phyloP scores from a whole-genome alignment of 1,140 invertebrate genomes.

The Aphaenogaster ashmeadi region DNA sequence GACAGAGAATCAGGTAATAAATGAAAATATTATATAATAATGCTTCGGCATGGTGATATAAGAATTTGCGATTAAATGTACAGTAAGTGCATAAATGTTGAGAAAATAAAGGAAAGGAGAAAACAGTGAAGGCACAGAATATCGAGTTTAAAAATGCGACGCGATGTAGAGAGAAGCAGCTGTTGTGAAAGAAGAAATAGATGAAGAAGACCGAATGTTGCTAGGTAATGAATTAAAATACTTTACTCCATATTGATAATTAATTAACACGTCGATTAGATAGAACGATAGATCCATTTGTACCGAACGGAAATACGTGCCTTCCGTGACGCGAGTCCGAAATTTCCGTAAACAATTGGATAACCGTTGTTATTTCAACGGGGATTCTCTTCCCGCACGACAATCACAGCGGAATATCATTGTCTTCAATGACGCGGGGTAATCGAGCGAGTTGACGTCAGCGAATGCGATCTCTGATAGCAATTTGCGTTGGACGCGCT shows the following conservation, averaged over 20 bases:
- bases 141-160: no score
- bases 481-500: neutral
- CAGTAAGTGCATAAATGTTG: no score
- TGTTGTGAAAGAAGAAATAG: no score
- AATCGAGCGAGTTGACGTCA: neutral
- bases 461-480: neutral
- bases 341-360: constrained; percentile 28
- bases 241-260: neutral
- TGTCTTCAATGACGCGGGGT: constrained; percentile 32
- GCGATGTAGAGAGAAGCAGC: no score
- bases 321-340: neutral
- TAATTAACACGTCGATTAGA: neutral
- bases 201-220: no score
- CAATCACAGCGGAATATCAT: constrained; percentile 19
- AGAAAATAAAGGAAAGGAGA: no score
- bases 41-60: no score
- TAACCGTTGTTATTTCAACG: constrained; percentile 1
- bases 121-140: no score
- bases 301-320: neutral
- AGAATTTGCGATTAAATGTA: no score
- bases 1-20: no score
- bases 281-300: neutral
- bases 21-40: no score
- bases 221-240: no score
- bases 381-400: constrained; percentile 3